phyloP scores from a whole-genome alignment of 2,113 vertebrate species.

The Rhinoptilus africanus region DNA sequence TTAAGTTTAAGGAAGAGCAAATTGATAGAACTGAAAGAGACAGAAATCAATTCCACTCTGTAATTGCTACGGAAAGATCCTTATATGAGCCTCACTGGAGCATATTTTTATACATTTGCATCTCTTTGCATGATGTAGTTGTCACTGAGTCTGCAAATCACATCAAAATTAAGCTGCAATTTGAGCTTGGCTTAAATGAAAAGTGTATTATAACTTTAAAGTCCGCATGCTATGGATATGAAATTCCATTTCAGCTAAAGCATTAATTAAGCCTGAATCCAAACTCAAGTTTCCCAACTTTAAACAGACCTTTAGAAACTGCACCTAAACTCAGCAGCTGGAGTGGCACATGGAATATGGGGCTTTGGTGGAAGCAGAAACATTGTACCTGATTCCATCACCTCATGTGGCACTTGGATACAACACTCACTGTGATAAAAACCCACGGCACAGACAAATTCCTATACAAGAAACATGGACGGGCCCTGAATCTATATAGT shows the following conservation, averaged over 20 bases:
- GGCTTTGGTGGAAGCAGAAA: background rate
- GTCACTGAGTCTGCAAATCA: background rate
- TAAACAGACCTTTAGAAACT: background rate
- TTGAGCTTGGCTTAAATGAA: constrained; percentile 15
- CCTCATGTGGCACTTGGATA: background rate
- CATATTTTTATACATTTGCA: background rate
- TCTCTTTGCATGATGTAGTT: background rate
- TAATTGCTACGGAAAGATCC: background rate
- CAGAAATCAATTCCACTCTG: background rate
- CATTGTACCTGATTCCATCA: background rate
- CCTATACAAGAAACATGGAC: background rate
- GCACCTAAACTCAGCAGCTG: background rate
- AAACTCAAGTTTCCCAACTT: background rate
- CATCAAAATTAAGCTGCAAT: constrained; percentile 14
- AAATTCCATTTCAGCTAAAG: background rate
- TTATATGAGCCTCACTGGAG: background rate
- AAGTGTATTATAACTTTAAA: background rate
- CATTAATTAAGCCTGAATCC: background rate
- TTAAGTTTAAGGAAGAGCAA: constrained; percentile 15
- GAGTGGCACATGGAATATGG: background rate
- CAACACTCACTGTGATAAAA: background rate
- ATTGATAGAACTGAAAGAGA: background rate
- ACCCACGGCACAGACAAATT: background rate
- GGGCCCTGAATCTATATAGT: background rate
- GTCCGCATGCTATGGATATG: background rate